These are phyloP conservation scores for Esox masquinongy DNA, from an alignment of 2,797 vertebrate genomes.

Conservation along the genomic window DNA sequence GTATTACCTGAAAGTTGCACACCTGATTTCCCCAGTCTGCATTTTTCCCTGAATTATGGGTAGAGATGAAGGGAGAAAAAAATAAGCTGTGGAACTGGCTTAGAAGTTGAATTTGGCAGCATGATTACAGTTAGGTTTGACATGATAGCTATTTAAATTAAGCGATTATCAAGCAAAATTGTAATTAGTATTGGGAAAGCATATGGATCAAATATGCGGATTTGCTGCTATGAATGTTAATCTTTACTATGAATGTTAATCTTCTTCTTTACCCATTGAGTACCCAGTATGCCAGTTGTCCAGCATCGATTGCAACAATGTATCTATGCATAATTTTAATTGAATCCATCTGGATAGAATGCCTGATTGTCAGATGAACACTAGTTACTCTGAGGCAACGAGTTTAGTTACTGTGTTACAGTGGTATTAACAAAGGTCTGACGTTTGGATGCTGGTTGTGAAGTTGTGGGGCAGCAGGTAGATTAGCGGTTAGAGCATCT, in stretches of 20 bases:
- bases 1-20: no score
- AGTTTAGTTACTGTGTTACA: not conserved
- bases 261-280: not conserved
- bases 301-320: conserved; percentile 63
- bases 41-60: no score
- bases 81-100: no score
- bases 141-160: conserved; percentile 29
- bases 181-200: not conserved
- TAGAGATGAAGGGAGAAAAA: no score
- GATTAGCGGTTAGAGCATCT: no score
- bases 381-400: not conserved
- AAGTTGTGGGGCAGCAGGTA: not conserved
- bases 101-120: no score
- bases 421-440: not conserved
- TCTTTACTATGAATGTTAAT: not conserved
- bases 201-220: conserved; percentile 1
- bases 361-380: no score
- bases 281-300: not conserved
- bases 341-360: conserved; percentile 43
- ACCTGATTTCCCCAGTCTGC: no score
- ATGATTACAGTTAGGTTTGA: conserved; percentile 14
- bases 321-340: conserved; percentile 84
- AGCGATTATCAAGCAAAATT: conserved; percentile 13
- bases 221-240: conserved; percentile 5
- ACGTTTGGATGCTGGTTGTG: conserved; percentile 11